Percentiles rank a stretch among this genome's conserved stretches.
These are phyloP conservation scores for Pseudopodoces humilis DNA, from an alignment of 2,113 vertebrate genomes.

Conservation along the genomic window DNA sequence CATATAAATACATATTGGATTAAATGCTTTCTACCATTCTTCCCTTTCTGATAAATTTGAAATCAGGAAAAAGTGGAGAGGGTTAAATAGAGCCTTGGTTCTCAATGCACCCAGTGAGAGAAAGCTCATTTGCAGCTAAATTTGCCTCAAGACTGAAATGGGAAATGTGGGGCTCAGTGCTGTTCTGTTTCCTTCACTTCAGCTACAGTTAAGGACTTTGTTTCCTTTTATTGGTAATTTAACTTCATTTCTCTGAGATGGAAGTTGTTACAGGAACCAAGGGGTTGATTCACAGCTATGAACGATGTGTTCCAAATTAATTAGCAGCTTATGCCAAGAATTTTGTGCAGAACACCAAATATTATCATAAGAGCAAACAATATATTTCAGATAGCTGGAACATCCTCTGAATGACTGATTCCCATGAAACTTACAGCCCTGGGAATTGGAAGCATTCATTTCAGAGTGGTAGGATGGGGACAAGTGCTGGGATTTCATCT, in stretches of 20 bases:
- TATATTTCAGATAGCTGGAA: not conserved
- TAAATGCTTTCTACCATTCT: not conserved
- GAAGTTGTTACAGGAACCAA: not conserved
- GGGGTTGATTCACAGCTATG: not conserved
- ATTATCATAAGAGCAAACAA: not conserved
- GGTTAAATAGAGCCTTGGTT: not conserved
- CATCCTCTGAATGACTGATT: not conserved
- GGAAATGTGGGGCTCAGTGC: not conserved
- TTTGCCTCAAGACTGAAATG: not conserved
- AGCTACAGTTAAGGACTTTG: not conserved
- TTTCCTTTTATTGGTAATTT: conserved; percentile 7
- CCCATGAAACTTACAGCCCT: not conserved
- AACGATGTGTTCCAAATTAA: not conserved
- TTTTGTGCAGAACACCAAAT: not conserved
- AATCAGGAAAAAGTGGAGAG: not conserved
- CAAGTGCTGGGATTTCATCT: not conserved
- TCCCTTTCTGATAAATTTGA: not conserved
- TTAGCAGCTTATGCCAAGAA: not conserved
- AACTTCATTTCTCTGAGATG: not conserved
- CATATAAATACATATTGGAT: not conserved
- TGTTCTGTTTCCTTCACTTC: not conserved
- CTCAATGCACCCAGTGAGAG: not conserved
- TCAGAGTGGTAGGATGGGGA: not conserved
- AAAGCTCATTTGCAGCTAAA: not conserved
- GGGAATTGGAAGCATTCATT: not conserved